Conservation (phyloP, 1,140 invertebrate genomes). For the Psix sp. region DNA sequence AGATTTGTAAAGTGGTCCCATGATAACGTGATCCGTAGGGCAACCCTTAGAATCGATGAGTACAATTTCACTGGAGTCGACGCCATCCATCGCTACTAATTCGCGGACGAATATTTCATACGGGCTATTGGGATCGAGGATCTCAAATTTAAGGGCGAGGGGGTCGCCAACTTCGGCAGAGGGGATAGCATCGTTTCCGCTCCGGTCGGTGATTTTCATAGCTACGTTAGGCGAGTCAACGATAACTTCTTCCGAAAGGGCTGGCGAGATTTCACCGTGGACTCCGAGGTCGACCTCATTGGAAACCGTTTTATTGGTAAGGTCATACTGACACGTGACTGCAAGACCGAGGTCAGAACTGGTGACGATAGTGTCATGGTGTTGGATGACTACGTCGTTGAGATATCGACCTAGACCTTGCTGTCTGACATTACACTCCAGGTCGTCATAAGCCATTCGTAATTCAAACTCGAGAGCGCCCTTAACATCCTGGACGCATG, state of each 20-base stretch:
- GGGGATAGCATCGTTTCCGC: constrained; percentile 86
- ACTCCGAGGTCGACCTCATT: constrained; percentile 94
- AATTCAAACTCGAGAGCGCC: constrained; percentile 91
- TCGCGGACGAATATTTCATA: constrained; percentile 97
- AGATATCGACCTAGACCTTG: constrained; percentile 89
- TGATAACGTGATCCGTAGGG: constrained; percentile 94
- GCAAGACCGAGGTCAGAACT: constrained; percentile 94
- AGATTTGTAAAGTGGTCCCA: constrained; percentile 92
- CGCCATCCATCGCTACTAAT: constrained; percentile 94
- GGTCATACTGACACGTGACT: constrained; percentile 94
- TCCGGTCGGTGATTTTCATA: constrained; percentile 94
- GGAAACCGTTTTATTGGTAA: constrained; percentile 94
- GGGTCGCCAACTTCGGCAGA: constrained; percentile 93
- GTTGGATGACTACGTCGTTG: constrained; percentile 94
- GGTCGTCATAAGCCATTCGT: constrained; percentile 92
- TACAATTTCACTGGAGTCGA: constrained; percentile 93
- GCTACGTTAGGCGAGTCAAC: constrained; percentile 95
- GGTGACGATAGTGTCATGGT: constrained; percentile 96
- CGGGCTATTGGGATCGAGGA: constrained; percentile 92
- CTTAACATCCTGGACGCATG: constrained; percentile 91
- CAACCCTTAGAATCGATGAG: constrained; percentile 94
- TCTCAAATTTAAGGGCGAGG: constrained; percentile 92
- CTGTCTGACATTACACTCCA: constrained; percentile 92
- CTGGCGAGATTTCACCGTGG: constrained; percentile 88
- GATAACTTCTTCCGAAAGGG: constrained; percentile 88